A percentile compares a stretch with the other conserved stretches of the same genome.
phyloP scores from a whole-genome alignment of 2,797 vertebrate genomes.

The Lateolabrax maculatus region DNA sequence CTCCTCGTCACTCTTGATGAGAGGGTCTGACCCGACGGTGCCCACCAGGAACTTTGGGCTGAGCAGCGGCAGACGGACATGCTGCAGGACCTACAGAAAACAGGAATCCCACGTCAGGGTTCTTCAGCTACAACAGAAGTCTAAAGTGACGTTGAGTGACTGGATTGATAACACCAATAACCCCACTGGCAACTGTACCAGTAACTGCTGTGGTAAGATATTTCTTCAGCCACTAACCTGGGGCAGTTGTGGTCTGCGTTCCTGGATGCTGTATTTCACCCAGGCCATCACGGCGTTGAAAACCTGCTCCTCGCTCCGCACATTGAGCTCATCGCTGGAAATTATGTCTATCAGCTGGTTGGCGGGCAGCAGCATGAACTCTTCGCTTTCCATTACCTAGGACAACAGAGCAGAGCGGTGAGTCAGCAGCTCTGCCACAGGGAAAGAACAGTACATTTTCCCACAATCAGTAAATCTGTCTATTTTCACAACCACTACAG shows the following conservation, averaged over 20 bases:
- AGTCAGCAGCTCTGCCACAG: background rate
- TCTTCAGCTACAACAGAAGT: background rate
- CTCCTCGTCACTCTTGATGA: slow-evolving; percentile 98
- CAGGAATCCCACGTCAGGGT: background rate
- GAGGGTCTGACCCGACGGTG: slow-evolving; percentile 97
- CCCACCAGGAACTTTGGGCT: slow-evolving; percentile 99
- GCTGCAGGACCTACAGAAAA: slow-evolving; percentile 92
- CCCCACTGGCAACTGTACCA: background rate
- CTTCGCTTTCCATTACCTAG: slow-evolving; percentile 99
- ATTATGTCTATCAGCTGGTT: slow-evolving; percentile 99
- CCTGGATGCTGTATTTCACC: slow-evolving; percentile 99
- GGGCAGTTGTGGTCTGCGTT: slow-evolving; percentile 95
- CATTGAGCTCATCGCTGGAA: slow-evolving; percentile 98
- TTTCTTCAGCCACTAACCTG: slow-evolving; percentile 85
- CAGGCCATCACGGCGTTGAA: slow-evolving; percentile 99
- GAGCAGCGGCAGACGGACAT: slow-evolving; percentile 95
- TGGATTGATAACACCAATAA: background rate
- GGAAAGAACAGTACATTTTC: background rate
- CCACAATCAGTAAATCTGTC: background rate
- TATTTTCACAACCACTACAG: background rate
- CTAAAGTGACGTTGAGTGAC: too few relatives aligned
- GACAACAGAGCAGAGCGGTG: background rate
- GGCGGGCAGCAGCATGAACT: slow-evolving; percentile 98
- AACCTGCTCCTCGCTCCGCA: slow-evolving; percentile 98
- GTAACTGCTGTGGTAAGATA: accelerated